phyloP scores from a whole-genome alignment of 2,888 invertebrate genomes.

The Caenorhabditis sp. region DNA sequence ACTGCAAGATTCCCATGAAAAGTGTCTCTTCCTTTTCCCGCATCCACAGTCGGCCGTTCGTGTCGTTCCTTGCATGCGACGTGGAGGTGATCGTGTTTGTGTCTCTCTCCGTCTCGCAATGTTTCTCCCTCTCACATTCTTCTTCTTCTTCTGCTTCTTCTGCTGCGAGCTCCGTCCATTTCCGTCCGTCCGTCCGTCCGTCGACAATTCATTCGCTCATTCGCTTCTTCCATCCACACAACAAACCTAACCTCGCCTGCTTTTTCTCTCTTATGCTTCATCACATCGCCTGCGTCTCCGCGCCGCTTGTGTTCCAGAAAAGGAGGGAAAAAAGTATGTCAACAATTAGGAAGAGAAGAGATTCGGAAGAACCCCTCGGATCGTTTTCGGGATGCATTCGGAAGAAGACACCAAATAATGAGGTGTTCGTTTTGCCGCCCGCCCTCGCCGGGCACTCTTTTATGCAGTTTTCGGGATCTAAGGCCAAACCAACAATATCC shows the following conservation, averaged over 20 bases:
- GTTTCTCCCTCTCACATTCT: background rate
- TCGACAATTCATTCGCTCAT: background rate
- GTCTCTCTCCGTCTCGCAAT: background rate
- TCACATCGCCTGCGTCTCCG: conserved; percentile 34
- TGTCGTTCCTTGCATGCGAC: too few relatives aligned
- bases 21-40: too few relatives aligned
- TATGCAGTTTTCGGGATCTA: background rate
- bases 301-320: background rate
- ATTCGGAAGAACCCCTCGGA: background rate
- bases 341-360: conserved; percentile 24
- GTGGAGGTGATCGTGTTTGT: too few relatives aligned
- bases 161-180: conserved; percentile 1
- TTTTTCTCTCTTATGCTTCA: conserved; percentile 8
- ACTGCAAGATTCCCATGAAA: too few relatives aligned
- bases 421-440: background rate
- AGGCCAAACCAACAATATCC: conserved; percentile 1
- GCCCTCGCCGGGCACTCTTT: background rate
- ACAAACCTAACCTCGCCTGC: conserved; percentile 47
- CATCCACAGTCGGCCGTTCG: too few relatives aligned
- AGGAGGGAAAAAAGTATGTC: conserved; percentile 12
- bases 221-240: conserved; percentile 6
- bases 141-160: background rate
- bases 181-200: conserved; percentile 6
- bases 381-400: background rate
- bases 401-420: conserved; percentile 19